Base-by-base conservation (phyloP, 2,888 invertebrate genomes). In the Sepiola atlantica region DNA sequence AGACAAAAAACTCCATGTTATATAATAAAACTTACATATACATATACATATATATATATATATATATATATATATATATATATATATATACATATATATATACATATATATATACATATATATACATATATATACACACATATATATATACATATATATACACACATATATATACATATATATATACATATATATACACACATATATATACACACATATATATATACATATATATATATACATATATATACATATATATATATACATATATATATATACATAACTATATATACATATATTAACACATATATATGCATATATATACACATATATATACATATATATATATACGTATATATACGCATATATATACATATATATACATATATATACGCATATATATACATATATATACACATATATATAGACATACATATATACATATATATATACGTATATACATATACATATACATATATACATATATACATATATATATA, bases 1-100 rank as follows among this genome's bases (percentile, higher is more conserved):
- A n/a, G n/a, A n/a, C n/a, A n/a, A n/a, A n/a, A n/a, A n/a, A n/a
- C n/a, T n/a, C n/a, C n/a, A n/a, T n/a, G n/a, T n/a, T n/a, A n/a
- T n/a, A n/a, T n/a, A 55, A 55, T 55, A 55, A 55, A 18, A 55
- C 10, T 61, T 24, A 24, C 1, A 21, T 18, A 61, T 18, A 61
- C 6, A 21, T 18, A 21, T 18, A 18, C 8, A 61, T 61, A 18
- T 18, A 8, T 14, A 1, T 61, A 61, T 61, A 61, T 61, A 61
- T 61, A 61, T 61, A 61, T 61, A 61, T 61, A 61, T 61, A 61
- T 61, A 61, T 61, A 61, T 61, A 61, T 61, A 61, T 61, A 61
- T 61, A 24, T 61, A 24, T 61, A 24, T 61, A 61, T 61, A 61
- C 24, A 61, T 61, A 61, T 61, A 61, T 61, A 61, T 61, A 61